Percentiles rank a stretch among this genome's conserved stretches.
These are phyloP conservation scores for Atractosteus spatula DNA, from an alignment of 2,113 vertebrate species.

Conservation along the genomic window DNA sequence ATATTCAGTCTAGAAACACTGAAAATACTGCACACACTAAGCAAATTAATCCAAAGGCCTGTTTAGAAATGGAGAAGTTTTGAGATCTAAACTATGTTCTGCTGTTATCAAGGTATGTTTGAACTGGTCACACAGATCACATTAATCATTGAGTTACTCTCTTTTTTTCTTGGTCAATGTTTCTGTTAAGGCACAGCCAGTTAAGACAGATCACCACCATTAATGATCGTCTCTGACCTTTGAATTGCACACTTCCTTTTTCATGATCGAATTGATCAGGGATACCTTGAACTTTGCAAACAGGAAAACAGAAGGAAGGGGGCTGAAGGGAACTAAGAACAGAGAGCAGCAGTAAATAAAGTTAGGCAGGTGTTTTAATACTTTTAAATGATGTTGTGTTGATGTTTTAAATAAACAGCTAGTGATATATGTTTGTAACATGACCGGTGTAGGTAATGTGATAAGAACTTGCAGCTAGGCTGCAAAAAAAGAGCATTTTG, in stretches of 20 bases:
- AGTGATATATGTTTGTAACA: too few species aligned
- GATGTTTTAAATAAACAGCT: too few species aligned
- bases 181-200: neutral
- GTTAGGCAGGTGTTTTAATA: too few species aligned
- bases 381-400: too few species aligned
- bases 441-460: too few species aligned
- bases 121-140: too few species aligned
- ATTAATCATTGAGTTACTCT: neutral
- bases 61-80: neutral
- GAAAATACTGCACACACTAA: too few species aligned
- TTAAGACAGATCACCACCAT: slow-evolving; percentile 11
- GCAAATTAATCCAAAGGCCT: neutral
- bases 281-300: neutral
- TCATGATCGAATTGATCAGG: neutral
- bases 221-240: slow-evolving; percentile 10
- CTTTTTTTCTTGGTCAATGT: slow-evolving; percentile 8
- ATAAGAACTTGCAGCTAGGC: too few species aligned
- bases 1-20: neutral
- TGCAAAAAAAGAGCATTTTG: too few species aligned
- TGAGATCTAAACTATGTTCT: neutral
- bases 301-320: neutral
- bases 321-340: too few species aligned
- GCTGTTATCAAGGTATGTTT: neutral
- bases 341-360: too few species aligned
- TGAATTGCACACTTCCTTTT: slow-evolving; percentile 7